Percentiles rank a stretch among this genome's conserved stretches.
These are phyloP conservation scores for Characodon lateralis DNA, from an alignment of 2,797 vertebrate genomes.

Conservation along the genomic window DNA sequence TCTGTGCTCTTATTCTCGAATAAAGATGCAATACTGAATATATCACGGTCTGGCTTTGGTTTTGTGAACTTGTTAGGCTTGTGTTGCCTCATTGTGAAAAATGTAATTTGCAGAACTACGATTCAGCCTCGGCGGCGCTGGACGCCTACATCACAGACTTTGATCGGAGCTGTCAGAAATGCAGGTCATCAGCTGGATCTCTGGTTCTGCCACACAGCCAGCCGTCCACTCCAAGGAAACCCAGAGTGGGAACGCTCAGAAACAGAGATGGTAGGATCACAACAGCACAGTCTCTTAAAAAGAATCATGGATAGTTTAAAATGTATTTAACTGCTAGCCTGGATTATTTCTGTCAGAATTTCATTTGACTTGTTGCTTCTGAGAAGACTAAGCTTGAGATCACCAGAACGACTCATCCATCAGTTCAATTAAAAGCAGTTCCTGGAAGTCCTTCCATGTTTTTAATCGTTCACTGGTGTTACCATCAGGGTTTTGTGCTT, in stretches of 20 bases:
- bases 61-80: background rate
- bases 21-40: background rate
- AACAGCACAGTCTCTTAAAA: no score
- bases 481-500: no score
- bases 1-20: background rate
- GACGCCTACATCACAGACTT: conserved; percentile 91
- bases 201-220: conserved; percentile 50
- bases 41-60: background rate
- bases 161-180: conserved; percentile 66
- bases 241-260: conserved; percentile 35
- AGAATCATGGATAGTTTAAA: no score
- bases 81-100: background rate
- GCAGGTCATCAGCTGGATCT: conserved; percentile 52
- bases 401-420: no score
- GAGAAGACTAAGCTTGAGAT: no score
- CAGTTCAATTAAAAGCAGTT: no score
- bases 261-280: conserved; percentile 75
- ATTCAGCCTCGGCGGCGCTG: conserved; percentile 86
- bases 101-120: conserved; percentile 68
- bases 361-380: no score
- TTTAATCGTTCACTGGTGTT: no score
- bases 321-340: no score
- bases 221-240: background rate
- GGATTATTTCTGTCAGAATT: no score
- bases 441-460: no score